Evolutionary conservation across 1,140 invertebrate genomes (phyloP), one percentile per base, ranked within the genome.

Genomic region (Drosophila repleta): DNA sequence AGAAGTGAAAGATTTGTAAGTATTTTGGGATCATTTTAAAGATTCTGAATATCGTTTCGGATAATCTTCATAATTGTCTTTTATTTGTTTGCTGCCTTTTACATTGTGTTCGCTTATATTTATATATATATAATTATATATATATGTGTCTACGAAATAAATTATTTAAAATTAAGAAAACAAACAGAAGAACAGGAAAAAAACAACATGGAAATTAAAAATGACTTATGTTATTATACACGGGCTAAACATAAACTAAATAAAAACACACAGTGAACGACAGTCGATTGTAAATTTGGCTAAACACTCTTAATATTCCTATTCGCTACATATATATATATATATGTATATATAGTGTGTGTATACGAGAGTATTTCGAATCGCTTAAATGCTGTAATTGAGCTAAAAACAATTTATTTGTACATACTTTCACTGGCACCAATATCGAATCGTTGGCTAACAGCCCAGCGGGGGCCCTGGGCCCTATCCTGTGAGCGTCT

Each of bases 361-460:
- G 15, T 17, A 21, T 55, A 46, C 51, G 32, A 35, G 24, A 39
- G 24, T 48, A 48, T 56, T 24, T 17, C 29, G 11, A 46, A 39
- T 49, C 13, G 61, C 21, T 45, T 43, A 37, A 45, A 29, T 56
- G 29, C 32, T 26, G 17, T 49, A 82, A 87, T 87, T 87, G 83
- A 67, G 83, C 83, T 87, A 88, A 76, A 51, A 17, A 69, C 66
- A 82, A 70, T 29, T 24, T 63, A 70, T 83, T 88, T 88, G 83
- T 88, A 88, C 83, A 88, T 83, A 49, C 71, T 89, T 83, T 83
- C 65, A 83, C 83, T 88, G 83, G 83, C 84, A 88, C 83, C 83
- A 88, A 77, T 71, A 72, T 67, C 26, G 55, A 56, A 58, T 69
- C 18, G 49, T 46, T 63, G 56, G 17, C n/a, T 8, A 37, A 21